Percentiles rank a stretch among this genome's conserved stretches.
Conservation (phyloP, 2,797 vertebrate species). For the Erpetoichthys calabaricus region DNA sequence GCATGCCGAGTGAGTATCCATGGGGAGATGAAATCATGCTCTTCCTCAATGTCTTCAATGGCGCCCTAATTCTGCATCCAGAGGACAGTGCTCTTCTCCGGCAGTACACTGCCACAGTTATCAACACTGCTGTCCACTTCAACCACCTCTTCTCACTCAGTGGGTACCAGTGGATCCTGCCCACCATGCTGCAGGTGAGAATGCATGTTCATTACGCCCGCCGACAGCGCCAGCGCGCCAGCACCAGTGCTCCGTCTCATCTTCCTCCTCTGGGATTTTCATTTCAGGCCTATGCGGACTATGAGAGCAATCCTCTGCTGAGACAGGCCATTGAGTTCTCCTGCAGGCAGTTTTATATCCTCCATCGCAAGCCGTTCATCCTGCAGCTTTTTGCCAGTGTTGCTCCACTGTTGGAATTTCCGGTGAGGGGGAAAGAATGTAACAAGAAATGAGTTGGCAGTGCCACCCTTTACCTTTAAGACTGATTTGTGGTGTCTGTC, state of each 20-base stretch:
- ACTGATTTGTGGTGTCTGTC: not conserved
- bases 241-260: not conserved
- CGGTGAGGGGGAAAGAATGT: constrained; percentile 49
- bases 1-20: constrained; percentile 95
- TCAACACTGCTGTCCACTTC: constrained; percentile 95
- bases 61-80: constrained; percentile 84
- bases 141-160: constrained; percentile 97
- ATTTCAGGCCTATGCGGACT: constrained; percentile 81
- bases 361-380: constrained; percentile 90
- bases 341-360: constrained; percentile 89
- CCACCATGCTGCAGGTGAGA: constrained; percentile 88
- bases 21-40: constrained; percentile 99
- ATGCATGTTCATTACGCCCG: not conserved
- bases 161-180: constrained; percentile 96
- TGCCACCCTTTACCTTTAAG: not conserved
- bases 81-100: constrained; percentile 90
- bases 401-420: constrained; percentile 88
- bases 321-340: constrained; percentile 89
- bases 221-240: not conserved
- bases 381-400: constrained; percentile 94
- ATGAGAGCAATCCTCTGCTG: constrained; percentile 86
- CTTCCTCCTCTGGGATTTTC: not conserved
- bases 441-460: not conserved
- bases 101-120: constrained; percentile 90
- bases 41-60: constrained; percentile 92